A percentile compares a stretch with the other conserved stretches of the same genome.
Evolutionary conservation across 1,140 invertebrate species (phyloP).

Genomic region (Solenopsis fugax): DNA sequence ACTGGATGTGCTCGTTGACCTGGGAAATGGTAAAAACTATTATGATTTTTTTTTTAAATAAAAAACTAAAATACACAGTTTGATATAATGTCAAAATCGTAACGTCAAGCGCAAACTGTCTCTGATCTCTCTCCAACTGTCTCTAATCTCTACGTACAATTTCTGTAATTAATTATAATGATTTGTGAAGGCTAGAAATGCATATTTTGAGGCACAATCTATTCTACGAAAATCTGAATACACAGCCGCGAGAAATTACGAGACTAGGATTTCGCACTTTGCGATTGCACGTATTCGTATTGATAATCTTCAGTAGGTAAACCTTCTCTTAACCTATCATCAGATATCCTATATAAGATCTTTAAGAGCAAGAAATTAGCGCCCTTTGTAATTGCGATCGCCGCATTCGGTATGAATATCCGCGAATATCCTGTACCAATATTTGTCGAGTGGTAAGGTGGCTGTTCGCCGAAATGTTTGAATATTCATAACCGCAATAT

Average conservation of each 20-base stretch:
- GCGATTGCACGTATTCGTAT: background rate
- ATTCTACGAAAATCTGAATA: background rate
- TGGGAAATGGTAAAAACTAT: conserved; percentile 87
- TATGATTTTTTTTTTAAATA: background rate
- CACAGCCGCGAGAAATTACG: background rate
- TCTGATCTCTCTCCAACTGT: background rate
- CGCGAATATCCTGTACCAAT: conserved; percentile 44
- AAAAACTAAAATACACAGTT: background rate
- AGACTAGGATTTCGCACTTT: background rate
- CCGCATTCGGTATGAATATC: conserved; percentile 6
- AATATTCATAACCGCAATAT: conserved; percentile 79
- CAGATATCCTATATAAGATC: background rate
- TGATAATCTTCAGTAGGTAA: background rate
- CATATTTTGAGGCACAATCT: background rate
- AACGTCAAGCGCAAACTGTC: background rate
- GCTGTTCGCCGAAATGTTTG: conserved; percentile 74
- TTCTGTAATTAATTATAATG: background rate
- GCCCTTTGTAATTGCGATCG: background rate
- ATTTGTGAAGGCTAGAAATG: background rate
- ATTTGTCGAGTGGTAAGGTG: conserved; percentile 35
- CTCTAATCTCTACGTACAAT: background rate
- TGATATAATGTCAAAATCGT: background rate
- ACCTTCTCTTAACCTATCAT: background rate
- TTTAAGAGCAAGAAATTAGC: conserved; percentile 20
- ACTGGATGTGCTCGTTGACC: conserved; percentile 88